Conservation (phyloP, 2,888 invertebrate species). For the Harpalus rubripes region DNA sequence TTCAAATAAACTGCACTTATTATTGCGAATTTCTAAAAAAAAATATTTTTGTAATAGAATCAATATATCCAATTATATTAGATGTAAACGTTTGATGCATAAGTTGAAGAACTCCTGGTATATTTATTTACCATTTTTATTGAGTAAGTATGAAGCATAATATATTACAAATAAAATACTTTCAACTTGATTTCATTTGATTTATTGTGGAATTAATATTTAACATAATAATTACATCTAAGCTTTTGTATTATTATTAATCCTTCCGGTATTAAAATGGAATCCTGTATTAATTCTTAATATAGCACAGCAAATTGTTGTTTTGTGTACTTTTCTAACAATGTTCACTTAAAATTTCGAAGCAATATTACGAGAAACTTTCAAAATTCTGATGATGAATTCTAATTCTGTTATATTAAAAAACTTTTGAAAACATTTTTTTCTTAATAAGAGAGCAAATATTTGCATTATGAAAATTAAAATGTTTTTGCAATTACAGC, state of each 20-base stretch:
- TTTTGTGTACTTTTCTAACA: constrained; percentile 23
- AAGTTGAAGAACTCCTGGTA: no score
- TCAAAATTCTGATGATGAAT: constrained; percentile 19
- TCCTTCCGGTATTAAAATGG: not conserved
- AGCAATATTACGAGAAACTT: constrained; percentile 21
- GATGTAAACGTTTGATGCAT: no score
- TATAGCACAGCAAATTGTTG: constrained; percentile 3
- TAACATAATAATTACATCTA: not conserved
- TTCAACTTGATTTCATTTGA: not conserved
- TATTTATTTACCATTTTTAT: no score
- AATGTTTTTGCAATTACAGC: constrained; percentile 22
- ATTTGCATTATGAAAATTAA: constrained; percentile 42
- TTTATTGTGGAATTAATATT: not conserved
- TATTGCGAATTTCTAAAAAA: no score
- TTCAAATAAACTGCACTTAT: no score
- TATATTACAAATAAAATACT: no score
- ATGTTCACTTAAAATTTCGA: constrained; percentile 34
- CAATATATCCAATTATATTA: no score
- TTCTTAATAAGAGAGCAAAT: constrained; percentile 31
- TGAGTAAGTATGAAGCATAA: no score
- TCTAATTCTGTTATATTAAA: constrained; percentile 44
- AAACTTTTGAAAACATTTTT: constrained; percentile 28
- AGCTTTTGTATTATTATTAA: not conserved
- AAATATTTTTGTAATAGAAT: no score
- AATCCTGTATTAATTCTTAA: not conserved